Evolutionary conservation across 2,113 vertebrate species (phyloP), one percentile per base, ranked within the genome.

Genomic region (Chunga burmeisteri): DNA sequence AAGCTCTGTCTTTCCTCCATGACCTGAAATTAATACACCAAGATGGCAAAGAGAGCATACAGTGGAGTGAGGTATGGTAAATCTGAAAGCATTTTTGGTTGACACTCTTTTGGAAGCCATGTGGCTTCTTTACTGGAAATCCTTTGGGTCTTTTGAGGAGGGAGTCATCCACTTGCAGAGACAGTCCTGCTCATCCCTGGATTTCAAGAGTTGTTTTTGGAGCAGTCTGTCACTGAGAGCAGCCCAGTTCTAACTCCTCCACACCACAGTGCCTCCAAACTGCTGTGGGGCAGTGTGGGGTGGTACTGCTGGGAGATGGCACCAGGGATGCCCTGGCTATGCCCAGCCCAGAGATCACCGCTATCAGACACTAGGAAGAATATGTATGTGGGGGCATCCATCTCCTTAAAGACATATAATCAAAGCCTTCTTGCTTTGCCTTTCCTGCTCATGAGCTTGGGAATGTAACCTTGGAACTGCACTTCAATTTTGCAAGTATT

Each of bases 401-500:
- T n/a, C 11, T 53, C 46, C 46, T 66, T 46, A 44, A 75, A 74
- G 23, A 47, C 7, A 21, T n/a, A 16, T 8, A 86, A 26, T 25
- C 2, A 6, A 36, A 63, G 36, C 18, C 23, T 42, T 56, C 17
- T 56, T 75, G 18, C 32, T 71, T 93, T 67, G 68, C 23, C 12
- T 59, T 78, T 93, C 30, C 72, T 88, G n/a, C 14, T 55, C 9
- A 8, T 59, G 34, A 74, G 6, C 12, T 47, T 47, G 26, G 34
- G 52, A 93, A 55, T 8, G 13, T 92, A 84, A 90, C 47, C 84
- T 96, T 94, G 56, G 70, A 81, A 90, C 81, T 66, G 59, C 26
- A 82, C 23, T 81, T 81, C 36, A 42, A 2, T 88, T 92, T 90
- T 86, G 29, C 47, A 94, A 49, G 71, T 88, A 83, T 8, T 88